Evolutionary conservation across 1,140 invertebrate species (phyloP).

Genomic region (Cyphomyrmex costatus): DNA sequence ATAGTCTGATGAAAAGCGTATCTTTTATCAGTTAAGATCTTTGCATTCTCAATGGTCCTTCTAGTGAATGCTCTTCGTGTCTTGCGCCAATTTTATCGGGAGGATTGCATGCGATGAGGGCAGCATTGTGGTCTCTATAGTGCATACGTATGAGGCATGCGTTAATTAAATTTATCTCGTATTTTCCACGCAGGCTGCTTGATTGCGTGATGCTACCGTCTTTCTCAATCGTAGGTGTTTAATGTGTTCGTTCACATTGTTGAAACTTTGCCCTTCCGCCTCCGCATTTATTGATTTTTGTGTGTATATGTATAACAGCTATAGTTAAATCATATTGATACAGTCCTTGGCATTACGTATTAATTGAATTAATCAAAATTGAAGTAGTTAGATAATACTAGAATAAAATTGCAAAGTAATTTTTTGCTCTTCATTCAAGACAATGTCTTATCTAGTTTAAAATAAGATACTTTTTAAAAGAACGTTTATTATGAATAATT

Average conservation of each 20-base stretch:
- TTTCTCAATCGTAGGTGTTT: constrained; percentile 13
- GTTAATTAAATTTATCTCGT: constrained; percentile 46
- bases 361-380: constrained; percentile 22
- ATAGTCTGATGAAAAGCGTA: background rate
- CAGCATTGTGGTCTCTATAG: constrained; percentile 21
- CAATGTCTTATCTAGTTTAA: constrained; percentile 4
- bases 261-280: constrained; percentile 40
- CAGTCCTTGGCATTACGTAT: background rate
- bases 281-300: constrained; percentile 34
- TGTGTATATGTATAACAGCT: background rate
- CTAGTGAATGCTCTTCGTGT: constrained; percentile 28
- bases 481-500: background rate
- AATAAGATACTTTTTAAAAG: background rate
- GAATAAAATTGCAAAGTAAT: background rate
- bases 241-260: constrained; percentile 11
- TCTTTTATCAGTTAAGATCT: constrained; percentile 45
- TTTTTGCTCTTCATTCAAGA: background rate
- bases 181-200: constrained; percentile 13
- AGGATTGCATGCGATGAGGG: constrained; percentile 33
- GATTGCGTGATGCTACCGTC: constrained; percentile 15
- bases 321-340: constrained; percentile 20
- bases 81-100: constrained; percentile 10
- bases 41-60: constrained; percentile 20
- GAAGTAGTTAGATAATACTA: background rate
- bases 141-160: background rate